These are phyloP conservation scores for Tragelaphus imberbis DNA, from an alignment of 2,113 vertebrate species.

Conservation along the genomic window DNA sequence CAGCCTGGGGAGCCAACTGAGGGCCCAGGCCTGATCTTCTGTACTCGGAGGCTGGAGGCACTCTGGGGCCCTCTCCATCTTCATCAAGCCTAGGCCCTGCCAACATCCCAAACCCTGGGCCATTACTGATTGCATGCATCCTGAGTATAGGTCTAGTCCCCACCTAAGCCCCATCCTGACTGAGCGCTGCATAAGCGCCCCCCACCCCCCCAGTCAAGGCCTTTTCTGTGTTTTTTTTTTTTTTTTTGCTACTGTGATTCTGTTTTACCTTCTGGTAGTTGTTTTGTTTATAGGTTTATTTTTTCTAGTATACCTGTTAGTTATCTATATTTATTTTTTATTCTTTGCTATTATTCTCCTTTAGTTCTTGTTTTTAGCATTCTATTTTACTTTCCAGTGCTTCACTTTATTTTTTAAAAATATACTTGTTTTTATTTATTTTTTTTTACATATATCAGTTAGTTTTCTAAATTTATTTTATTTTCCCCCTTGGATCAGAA, in stretches of 20 bases:
- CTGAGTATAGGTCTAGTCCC: background rate
- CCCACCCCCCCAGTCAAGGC: background rate
- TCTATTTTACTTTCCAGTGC: background rate
- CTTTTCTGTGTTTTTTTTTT: background rate
- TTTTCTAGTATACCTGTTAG: background rate
- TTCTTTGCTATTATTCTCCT: background rate
- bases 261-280: background rate
- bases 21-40: background rate
- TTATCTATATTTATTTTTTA: background rate
- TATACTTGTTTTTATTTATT: background rate
- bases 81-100: background rate
- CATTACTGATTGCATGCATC: background rate
- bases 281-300: background rate
- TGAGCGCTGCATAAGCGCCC: background rate
- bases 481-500: rapidly evolving
- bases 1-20: background rate
- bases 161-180: background rate
- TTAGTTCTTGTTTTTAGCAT: background rate
- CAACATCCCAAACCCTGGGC: background rate
- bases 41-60: background rate
- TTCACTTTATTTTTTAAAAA: background rate
- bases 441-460: background rate
- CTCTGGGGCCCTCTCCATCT: background rate
- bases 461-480: background rate
- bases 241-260: background rate